Base-by-base conservation (phyloP, 2,113 vertebrate species). In the Cyprinodon tularosa region DNA sequence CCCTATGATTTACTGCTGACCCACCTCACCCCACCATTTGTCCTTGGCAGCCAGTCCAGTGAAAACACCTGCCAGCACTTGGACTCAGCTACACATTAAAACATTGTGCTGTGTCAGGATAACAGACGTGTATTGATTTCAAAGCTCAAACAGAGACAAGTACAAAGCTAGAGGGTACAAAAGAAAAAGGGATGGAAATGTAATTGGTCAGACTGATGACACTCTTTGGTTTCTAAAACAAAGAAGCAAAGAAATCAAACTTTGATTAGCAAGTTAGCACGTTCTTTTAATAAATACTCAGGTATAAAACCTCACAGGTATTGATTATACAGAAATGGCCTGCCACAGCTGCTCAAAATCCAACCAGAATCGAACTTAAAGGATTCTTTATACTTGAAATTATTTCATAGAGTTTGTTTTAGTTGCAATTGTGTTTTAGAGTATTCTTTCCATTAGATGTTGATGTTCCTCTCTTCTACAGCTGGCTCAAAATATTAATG, bases 31-130 rank as follows among this genome's bases (percentile, higher is more conserved):
- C 44, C 37, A 66, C 71, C 75, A 71, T 87, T 89, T 91, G 88
- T 88, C 86, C 88, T 88, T 91, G 87, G 84, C 81, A 88, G 74
- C 68, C 77, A 62, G 42, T 48, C 75, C 72, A 85, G 78, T 76
- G 75, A 82, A 45, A 81, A 80, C 80, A 89, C 83, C 86, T 86
- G 80, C 81, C 70, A 47, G n/a, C 59, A 74, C n/a, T 62, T 64
- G 76, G 68, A 78, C 78, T 61, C 69, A 50, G 66, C 12, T 67
- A 29, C 83, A 76, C 75, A 48, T 50, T 78, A 65, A 77, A 65
- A 81, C 71, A 62, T 66, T 29, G 60, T 1, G 38, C 42, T 0
- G 17, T 3, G 20, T 79, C 62, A 66, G 67, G 53, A 39, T 80
- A 72, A 79, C 44, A 48, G 81, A 80, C 72, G 76, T 36, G 17